phyloP scores from a whole-genome alignment of 2,888 invertebrate species.

The Melikaiella ostensackeni region DNA sequence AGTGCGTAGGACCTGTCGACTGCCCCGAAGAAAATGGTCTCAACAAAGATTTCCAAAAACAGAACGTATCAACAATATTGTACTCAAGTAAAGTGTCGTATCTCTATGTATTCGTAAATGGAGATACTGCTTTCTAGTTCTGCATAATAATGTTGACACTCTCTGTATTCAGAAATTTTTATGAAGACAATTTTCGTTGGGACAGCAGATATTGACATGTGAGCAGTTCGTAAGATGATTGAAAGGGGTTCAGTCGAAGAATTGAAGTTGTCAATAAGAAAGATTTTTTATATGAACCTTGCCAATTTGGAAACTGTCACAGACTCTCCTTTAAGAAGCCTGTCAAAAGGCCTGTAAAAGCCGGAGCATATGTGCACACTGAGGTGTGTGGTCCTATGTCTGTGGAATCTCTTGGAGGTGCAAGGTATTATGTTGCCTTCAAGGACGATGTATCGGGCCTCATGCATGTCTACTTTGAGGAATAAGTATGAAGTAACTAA shows the following conservation, averaged over 20 bases:
- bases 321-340: constrained; percentile 51
- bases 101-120: too few species aligned
- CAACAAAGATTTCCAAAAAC: too few species aligned
- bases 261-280: constrained; percentile 41
- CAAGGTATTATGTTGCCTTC: constrained; percentile 51
- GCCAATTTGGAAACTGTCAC: constrained; percentile 58
- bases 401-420: constrained; percentile 51
- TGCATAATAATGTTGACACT: too few species aligned
- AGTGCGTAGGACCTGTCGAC: neutral
- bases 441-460: constrained; percentile 53
- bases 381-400: constrained; percentile 58
- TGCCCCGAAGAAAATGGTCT: too few species aligned
- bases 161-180: too few species aligned
- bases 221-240: neutral
- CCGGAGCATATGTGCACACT: constrained; percentile 48
- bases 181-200: too few species aligned
- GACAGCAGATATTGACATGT: too few species aligned
- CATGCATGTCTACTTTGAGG: constrained; percentile 47
- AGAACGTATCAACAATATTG: too few species aligned
- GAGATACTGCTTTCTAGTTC: too few species aligned
- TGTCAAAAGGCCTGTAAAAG: neutral
- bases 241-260: constrained; percentile 39
- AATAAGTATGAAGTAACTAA: too few species aligned
- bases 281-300: constrained; percentile 58
- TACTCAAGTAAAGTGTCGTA: too few species aligned